These are phyloP conservation scores for Nyctibius bracteatus DNA, from an alignment of 2,113 vertebrate species.

Conservation along the genomic window DNA sequence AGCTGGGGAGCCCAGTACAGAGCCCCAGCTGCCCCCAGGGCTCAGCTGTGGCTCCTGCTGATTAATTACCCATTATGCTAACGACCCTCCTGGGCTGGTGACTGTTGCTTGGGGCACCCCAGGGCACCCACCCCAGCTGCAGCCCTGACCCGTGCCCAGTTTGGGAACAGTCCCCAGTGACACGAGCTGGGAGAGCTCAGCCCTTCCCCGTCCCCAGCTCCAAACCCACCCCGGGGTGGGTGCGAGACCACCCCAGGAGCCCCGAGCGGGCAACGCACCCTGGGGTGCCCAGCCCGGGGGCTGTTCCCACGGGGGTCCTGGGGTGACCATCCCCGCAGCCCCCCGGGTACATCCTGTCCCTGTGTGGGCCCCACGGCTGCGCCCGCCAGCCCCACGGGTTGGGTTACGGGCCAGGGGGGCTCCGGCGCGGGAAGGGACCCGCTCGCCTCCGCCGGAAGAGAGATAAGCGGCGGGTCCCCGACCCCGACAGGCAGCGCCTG, in stretches of 20 bases:
- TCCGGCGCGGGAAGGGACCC: background rate
- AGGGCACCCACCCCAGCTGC: background rate
- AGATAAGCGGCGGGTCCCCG: conserved; percentile 15
- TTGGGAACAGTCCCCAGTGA: background rate
- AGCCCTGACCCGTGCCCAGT: background rate
- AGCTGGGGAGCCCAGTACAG: background rate
- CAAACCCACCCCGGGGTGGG: background rate
- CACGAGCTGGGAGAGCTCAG: background rate
- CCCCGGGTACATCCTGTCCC: background rate
- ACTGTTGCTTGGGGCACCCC: background rate
- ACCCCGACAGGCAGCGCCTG: background rate
- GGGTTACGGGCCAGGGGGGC: background rate
- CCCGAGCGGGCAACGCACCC: rapidly evolving
- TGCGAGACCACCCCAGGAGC: background rate
- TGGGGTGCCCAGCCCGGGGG: background rate
- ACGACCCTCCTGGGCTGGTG: background rate
- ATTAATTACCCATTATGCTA: background rate
- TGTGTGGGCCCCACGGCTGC: background rate
- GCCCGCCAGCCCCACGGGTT: background rate
- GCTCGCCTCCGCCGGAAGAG: background rate
- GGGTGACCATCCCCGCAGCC: background rate
- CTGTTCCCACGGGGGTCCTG: too few species aligned
- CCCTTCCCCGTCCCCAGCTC: background rate
- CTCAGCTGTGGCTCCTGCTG: background rate
- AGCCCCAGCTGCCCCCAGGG: background rate